These are phyloP conservation scores for Megalopta genalis DNA, from an alignment of 1,140 invertebrate species.

Conservation along the genomic window DNA sequence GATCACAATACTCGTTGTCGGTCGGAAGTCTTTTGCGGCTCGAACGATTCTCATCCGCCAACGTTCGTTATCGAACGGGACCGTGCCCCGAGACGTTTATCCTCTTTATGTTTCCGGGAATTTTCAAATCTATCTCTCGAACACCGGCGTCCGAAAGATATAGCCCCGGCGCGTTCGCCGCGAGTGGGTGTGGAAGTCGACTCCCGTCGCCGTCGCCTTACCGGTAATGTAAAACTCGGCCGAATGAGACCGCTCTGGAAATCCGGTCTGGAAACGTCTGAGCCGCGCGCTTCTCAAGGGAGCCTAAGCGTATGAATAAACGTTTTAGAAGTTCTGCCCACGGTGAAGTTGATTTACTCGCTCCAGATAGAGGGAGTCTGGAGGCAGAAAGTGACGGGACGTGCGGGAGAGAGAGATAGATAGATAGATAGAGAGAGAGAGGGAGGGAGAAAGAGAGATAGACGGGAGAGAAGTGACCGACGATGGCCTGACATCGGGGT, in stretches of 20 bases:
- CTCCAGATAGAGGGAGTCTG: neutral
- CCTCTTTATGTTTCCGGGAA: too few species aligned
- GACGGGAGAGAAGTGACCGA: constrained; percentile 35
- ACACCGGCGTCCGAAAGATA: too few species aligned
- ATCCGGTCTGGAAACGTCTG: constrained; percentile 13
- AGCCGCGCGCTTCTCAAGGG: neutral
- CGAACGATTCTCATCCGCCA: too few species aligned
- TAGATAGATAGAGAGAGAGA: neutral
- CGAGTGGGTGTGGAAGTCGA: too few species aligned
- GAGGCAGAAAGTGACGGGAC: neutral
- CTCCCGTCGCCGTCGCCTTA: neutral
- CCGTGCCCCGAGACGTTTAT: too few species aligned
- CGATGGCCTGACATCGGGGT: constrained; percentile 30
- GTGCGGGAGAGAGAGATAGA: neutral
- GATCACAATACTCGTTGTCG: too few species aligned
- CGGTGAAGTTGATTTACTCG: constrained; percentile 27
- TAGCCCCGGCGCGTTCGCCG: too few species aligned
- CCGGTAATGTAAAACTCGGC: neutral
- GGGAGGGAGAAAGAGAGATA: neutral
- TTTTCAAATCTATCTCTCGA: too few species aligned
- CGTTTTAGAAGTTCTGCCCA: constrained; percentile 22
- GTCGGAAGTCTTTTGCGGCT: too few species aligned
- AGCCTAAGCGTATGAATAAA: constrained; percentile 22
- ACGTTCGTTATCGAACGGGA: too few species aligned
- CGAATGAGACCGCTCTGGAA: neutral